Conservation (phyloP, 92 coral and sea anemone species). For the Phenganax subtilis region DNA sequence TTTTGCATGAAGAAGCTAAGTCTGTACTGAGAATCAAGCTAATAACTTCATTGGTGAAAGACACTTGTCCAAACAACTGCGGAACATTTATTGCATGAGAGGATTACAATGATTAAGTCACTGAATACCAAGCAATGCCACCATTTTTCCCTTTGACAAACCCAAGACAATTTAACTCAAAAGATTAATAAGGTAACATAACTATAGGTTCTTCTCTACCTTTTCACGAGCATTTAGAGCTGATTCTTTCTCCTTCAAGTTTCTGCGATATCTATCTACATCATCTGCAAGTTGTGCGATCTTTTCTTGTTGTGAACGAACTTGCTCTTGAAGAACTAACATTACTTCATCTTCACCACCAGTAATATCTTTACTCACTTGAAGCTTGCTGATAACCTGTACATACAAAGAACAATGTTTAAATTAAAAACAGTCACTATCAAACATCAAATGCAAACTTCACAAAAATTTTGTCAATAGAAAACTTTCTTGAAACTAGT, state of each 20-base stretch:
- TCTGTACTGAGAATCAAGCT: no score
- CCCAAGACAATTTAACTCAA: neutral
- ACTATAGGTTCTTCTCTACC: slow-evolving; percentile 36
- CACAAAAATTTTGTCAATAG: no score
- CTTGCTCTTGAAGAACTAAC: slow-evolving; percentile 71
- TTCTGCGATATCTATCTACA: slow-evolving; percentile 62
- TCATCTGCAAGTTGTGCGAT: slow-evolving; percentile 87
- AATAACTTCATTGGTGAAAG: no score
- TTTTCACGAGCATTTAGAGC: slow-evolving; percentile 68
- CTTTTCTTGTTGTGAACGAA: slow-evolving; percentile 45
- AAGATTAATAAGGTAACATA: neutral
- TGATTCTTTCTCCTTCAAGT: slow-evolving; percentile 68
- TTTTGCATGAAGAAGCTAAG: no score
- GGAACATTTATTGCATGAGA: no score
- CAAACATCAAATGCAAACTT: no score
- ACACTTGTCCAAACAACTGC: no score
- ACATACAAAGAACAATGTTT: neutral
- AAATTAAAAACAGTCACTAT: neutral
- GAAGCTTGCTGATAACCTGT: slow-evolving; percentile 70
- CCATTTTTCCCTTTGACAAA: neutral
- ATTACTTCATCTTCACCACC: slow-evolving; percentile 85
- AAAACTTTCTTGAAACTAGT: no score
- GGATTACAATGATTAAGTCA: neutral
- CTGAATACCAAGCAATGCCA: neutral
- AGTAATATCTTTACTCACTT: slow-evolving; percentile 82